Evolutionary conservation across 2,888 invertebrate species (phyloP).

Genomic region (Drosophila borborema): DNA sequence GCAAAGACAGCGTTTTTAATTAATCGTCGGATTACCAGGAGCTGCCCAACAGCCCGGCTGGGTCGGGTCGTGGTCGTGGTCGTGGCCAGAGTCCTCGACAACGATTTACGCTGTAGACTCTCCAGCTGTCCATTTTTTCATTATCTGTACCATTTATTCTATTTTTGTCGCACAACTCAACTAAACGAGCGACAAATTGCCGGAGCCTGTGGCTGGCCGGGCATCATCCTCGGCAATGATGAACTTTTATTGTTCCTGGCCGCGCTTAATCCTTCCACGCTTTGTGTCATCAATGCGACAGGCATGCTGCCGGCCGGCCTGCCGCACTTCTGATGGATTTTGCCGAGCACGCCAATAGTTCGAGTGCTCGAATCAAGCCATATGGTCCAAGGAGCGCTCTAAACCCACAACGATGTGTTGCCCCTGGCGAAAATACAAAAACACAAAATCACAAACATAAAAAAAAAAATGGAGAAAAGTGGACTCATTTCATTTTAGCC

Average conservation of each 20-base stretch:
- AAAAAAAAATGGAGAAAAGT: slow-evolving; percentile 14
- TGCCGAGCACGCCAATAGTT: slow-evolving; percentile 55
- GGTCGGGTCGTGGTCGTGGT: slow-evolving; percentile 11
- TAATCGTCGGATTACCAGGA: slow-evolving; percentile 82
- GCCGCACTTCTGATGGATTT: slow-evolving; percentile 75
- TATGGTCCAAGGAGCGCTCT: slow-evolving; percentile 61
- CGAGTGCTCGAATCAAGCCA: slow-evolving; percentile 54
- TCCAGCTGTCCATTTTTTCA: slow-evolving; percentile 75
- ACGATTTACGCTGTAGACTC: slow-evolving; percentile 61
- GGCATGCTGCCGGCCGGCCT: slow-evolving; percentile 13
- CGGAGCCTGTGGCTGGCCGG: slow-evolving; percentile 38
- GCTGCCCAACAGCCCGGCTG: slow-evolving; percentile 38
- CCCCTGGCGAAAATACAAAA: slow-evolving; percentile 16
- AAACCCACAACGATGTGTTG: slow-evolving; percentile 53
- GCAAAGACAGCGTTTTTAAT: slow-evolving; percentile 83
- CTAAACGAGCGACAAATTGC: slow-evolving; percentile 82
- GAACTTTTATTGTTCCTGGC: slow-evolving; percentile 76
- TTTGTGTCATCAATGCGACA: slow-evolving; percentile 70
- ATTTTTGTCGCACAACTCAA: slow-evolving; percentile 79
- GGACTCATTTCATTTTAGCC: slow-evolving; percentile 60
- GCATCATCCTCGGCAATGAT: slow-evolving; percentile 50
- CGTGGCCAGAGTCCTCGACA: slow-evolving; percentile 40
- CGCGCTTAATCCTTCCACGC: slow-evolving; percentile 76
- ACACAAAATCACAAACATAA: background rate
- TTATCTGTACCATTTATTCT: slow-evolving; percentile 78